Conservation (phyloP, 2,888 invertebrate species). For the Acleris cristana region DNA sequence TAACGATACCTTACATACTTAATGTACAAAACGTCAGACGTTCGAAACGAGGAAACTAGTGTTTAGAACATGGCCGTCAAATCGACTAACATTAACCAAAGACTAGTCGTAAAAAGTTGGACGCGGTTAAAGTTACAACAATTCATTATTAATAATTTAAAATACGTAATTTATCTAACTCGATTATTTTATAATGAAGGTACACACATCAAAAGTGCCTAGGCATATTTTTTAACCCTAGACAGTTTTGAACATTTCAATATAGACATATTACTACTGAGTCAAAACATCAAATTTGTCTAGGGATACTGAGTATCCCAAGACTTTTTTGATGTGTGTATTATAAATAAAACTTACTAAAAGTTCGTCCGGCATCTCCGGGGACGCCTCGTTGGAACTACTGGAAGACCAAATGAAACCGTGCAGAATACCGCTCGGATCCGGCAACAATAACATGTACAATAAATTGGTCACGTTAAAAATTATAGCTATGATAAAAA, state of each 20-base stretch:
- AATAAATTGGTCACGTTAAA: constrained; percentile 54
- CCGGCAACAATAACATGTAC: constrained; percentile 37
- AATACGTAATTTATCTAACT: not conserved
- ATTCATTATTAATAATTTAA: not conserved
- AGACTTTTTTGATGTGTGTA: no score
- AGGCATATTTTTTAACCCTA: no score
- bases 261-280: no score
- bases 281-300: no score
- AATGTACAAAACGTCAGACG: constrained; percentile 24
- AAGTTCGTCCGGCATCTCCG: no score
- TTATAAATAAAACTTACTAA: no score
- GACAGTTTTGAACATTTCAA: no score
- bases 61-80: not conserved
- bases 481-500: constrained; percentile 9
- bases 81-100: not conserved
- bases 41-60: constrained; percentile 1
- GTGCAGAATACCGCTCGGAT: constrained; percentile 6
- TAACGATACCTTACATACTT: constrained; percentile 1
- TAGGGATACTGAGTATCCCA: no score
- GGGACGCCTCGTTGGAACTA: not conserved
- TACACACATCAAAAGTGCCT: no score
- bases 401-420: constrained; percentile 50
- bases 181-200: not conserved
- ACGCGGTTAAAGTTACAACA: constrained; percentile 5
- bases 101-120: constrained; percentile 3